Evolutionary conservation across 2,113 vertebrate genomes (phyloP).

Genomic region (Festucalex cinctus): DNA sequence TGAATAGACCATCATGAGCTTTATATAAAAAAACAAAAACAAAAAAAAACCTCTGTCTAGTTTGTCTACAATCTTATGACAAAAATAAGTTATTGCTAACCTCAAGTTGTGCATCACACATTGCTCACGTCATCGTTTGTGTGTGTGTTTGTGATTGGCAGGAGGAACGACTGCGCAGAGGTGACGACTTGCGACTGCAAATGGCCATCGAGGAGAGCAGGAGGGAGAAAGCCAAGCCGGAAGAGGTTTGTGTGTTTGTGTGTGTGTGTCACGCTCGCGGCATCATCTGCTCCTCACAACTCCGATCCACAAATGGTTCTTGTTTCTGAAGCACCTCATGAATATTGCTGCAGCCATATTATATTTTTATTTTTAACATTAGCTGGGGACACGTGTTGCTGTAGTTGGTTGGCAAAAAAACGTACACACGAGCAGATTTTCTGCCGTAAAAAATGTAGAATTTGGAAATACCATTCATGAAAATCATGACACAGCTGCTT

Average conservation of each 20-base stretch:
- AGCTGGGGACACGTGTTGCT: too few relatives aligned
- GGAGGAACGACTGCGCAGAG: constrained; percentile 87
- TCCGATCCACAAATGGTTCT: too few relatives aligned
- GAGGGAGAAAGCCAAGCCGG: constrained; percentile 79
- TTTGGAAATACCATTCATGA: too few relatives aligned
- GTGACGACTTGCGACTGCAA: constrained; percentile 87
- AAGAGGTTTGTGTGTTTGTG: constrained; percentile 69
- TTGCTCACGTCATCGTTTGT: constrained; percentile 11
- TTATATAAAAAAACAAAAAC: too few relatives aligned
- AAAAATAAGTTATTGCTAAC: background rate
- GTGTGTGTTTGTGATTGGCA: constrained; percentile 57
- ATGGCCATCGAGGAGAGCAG: constrained; percentile 92
- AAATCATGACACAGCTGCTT: too few relatives aligned
- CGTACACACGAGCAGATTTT: too few relatives aligned
- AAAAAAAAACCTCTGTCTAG: background rate
- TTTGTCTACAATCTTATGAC: background rate
- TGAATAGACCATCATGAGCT: background rate
- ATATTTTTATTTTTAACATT: too few relatives aligned
- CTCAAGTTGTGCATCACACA: too few relatives aligned
- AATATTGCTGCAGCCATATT: too few relatives aligned
- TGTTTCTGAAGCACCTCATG: too few relatives aligned
- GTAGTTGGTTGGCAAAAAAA: too few relatives aligned
- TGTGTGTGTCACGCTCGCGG: background rate
- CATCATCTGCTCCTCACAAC: background rate
- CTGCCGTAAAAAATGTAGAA: too few relatives aligned